phyloP scores from a whole-genome alignment of 2,113 vertebrate species.

The Phainopepla nitens region DNA sequence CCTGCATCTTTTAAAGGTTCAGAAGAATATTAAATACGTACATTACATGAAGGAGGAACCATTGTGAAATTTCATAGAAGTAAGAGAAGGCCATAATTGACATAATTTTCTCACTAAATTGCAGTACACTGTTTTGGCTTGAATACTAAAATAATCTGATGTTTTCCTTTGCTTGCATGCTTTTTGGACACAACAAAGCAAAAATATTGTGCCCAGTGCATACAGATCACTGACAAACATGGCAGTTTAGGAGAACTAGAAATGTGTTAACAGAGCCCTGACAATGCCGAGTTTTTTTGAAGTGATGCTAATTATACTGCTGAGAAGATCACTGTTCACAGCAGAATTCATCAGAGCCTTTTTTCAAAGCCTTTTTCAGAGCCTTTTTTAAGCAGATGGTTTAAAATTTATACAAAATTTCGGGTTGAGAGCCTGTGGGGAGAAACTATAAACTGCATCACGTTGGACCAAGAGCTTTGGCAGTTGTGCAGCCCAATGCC shows the following conservation, averaged over 20 bases:
- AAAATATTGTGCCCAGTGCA: not conserved
- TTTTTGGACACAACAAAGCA: not conserved
- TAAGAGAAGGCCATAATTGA: not conserved
- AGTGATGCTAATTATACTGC: not conserved
- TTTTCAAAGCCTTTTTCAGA: not conserved
- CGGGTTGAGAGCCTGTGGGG: not conserved
- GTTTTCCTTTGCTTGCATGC: not conserved
- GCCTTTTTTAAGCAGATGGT: not conserved
- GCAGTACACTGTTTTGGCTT: not conserved
- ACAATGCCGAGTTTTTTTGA: not conserved
- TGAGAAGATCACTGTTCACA: not conserved
- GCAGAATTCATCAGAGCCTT: not conserved
- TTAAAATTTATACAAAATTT: not conserved
- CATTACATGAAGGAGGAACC: not conserved
- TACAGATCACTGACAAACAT: not conserved
- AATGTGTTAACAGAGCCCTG: not conserved
- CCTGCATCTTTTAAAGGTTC: not conserved
- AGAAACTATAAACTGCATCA: not conserved
- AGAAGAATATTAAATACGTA: not conserved
- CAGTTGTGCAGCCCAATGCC: not conserved
- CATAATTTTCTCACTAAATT: not conserved
- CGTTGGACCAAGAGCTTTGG: not conserved
- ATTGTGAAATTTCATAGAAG: not conserved
- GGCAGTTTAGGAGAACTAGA: not conserved
- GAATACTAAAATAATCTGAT: not conserved